Evolutionary conservation across 2,113 vertebrate genomes (phyloP).

Genomic region (Pollimyrus isidori): DNA sequence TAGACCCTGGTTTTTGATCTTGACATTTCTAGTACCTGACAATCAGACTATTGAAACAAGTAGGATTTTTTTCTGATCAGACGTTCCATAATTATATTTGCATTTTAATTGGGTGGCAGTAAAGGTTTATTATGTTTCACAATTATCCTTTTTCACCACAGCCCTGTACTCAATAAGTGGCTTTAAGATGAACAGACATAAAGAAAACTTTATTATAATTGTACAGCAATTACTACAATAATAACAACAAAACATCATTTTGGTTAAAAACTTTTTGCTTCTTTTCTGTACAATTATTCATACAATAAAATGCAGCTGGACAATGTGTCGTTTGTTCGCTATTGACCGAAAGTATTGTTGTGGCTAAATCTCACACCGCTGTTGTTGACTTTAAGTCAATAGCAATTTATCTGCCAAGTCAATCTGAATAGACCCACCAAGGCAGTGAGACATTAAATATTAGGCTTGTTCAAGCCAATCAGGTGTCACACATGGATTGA

Average conservation of each 20-base stretch:
- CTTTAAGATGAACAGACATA: neutral
- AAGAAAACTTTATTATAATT: neutral
- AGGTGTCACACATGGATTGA: neutral
- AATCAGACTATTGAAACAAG: neutral
- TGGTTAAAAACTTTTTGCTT: neutral
- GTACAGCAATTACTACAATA: neutral
- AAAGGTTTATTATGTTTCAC: neutral
- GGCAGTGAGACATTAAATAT: conserved; percentile 12
- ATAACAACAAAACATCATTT: neutral
- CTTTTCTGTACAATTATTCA: neutral
- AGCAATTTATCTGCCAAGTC: conserved; percentile 13
- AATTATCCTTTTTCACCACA: neutral
- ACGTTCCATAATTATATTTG: neutral
- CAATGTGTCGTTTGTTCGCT: neutral
- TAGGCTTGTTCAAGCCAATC: neutral
- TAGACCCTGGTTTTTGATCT: neutral
- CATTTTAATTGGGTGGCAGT: neutral
- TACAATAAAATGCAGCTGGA: neutral
- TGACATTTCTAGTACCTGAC: neutral
- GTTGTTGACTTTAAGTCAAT: conserved; percentile 12
- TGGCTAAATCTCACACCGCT: neutral
- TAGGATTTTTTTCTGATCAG: neutral
- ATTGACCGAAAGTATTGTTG: neutral
- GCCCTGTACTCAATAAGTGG: neutral
- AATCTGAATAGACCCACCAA: conserved; percentile 5